These are phyloP conservation scores for Saccostrea echinata DNA, from an alignment of 1,140 invertebrate species.

Conservation along the genomic window DNA sequence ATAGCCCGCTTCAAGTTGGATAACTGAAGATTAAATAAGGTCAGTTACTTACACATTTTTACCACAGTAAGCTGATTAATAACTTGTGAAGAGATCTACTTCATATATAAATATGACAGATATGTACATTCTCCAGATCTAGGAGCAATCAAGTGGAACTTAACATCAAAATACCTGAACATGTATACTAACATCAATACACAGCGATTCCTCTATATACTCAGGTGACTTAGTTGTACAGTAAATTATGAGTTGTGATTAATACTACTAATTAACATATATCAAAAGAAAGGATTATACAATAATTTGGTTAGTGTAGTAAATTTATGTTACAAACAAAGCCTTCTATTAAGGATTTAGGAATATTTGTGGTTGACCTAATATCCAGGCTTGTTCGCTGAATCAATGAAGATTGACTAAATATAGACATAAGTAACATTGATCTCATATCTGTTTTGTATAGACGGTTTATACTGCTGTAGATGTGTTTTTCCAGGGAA, in stretches of 20 bases:
- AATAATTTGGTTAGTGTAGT: too few relatives aligned
- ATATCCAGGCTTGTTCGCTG: background rate
- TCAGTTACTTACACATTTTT: background rate
- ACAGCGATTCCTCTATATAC: background rate
- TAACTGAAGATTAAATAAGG: background rate
- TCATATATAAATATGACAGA: background rate
- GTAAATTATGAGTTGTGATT: too few relatives aligned
- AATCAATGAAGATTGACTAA: background rate
- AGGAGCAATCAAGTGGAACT: background rate
- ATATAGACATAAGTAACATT: background rate
- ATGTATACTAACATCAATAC: background rate
- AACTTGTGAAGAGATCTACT: background rate
- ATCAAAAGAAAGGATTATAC: too few relatives aligned
- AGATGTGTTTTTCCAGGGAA: too few relatives aligned
- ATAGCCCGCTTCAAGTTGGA: background rate
- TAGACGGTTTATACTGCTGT: too few relatives aligned
- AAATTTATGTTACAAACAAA: too few relatives aligned
- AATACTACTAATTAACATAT: too few relatives aligned
- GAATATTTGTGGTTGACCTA: slow-evolving; percentile 17
- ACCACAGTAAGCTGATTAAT: background rate
- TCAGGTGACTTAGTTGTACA: background rate
- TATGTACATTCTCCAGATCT: background rate
- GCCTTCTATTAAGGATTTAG: background rate
- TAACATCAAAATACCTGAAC: background rate
- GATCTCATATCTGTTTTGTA: background rate